phyloP scores from a whole-genome alignment of 2,797 vertebrate genomes.

The Lacerta bilineata region DNA sequence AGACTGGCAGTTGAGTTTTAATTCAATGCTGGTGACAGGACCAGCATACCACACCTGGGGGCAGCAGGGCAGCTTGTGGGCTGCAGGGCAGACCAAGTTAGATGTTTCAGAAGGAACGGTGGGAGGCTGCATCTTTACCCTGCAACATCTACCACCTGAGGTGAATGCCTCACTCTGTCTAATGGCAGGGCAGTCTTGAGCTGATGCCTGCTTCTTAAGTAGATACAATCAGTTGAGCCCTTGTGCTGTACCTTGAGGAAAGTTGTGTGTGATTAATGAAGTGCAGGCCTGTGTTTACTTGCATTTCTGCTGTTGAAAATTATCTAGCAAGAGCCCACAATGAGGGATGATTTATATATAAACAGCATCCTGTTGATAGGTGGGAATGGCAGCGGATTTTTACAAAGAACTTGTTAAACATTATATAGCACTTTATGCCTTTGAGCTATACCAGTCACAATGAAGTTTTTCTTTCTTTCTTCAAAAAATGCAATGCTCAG shows the following conservation, averaged over 20 bases:
- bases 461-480: neutral
- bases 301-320: constrained; percentile 27
- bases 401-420: neutral
- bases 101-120: too few species aligned
- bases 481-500: constrained; percentile 48
- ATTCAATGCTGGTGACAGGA: too few species aligned
- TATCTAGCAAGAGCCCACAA: constrained; percentile 22
- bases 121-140: too few species aligned
- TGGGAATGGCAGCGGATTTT: constrained; percentile 20
- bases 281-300: constrained; percentile 1
- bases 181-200: neutral
- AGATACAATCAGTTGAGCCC: neutral
- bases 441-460: neutral
- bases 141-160: too few species aligned
- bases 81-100: too few species aligned
- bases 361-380: constrained; percentile 15
- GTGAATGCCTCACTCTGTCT: too few species aligned
- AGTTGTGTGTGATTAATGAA: constrained; percentile 15
- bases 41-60: too few species aligned
- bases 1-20: too few species aligned
- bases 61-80: too few species aligned
- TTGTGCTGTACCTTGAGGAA: constrained; percentile 32
- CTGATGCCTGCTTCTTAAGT: neutral
- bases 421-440: neutral
- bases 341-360: constrained; percentile 38